Evolutionary conservation across 2,888 invertebrate genomes (phyloP).

Genomic region (Drosophila mayaguana): DNA sequence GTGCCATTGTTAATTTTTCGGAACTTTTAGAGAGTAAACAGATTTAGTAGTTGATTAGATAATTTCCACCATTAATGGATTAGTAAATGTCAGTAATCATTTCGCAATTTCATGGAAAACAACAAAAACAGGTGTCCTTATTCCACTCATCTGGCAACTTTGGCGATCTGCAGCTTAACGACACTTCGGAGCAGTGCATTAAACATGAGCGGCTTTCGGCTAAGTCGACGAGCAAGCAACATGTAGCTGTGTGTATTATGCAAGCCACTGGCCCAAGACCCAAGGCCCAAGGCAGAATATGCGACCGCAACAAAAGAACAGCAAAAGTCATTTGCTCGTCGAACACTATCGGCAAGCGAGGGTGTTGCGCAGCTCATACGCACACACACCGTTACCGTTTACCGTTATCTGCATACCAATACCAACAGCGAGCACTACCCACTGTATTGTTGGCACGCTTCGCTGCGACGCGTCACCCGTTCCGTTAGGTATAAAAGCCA

Average conservation of each 20-base stretch:
- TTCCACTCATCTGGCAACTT: not conserved
- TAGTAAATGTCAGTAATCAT: slow-evolving; percentile 11
- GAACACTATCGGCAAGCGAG: slow-evolving; percentile 13
- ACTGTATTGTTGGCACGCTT: slow-evolving; percentile 21
- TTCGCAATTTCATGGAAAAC: slow-evolving; percentile 22
- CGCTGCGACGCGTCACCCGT: slow-evolving; percentile 40
- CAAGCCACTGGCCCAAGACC: slow-evolving; percentile 26
- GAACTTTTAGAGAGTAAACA: slow-evolving; percentile 19
- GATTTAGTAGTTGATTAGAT: slow-evolving; percentile 14
- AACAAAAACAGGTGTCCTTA: not conserved
- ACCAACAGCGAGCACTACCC: slow-evolving; percentile 1
- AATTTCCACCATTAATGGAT: slow-evolving; percentile 39
- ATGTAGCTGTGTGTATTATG: slow-evolving; percentile 36
- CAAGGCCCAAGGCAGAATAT: slow-evolving; percentile 28
- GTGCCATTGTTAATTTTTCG: slow-evolving; percentile 15
- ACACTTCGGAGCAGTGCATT: slow-evolving; percentile 28
- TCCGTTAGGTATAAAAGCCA: slow-evolving; percentile 71
- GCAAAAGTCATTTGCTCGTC: slow-evolving; percentile 19
- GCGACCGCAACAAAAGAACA: slow-evolving; percentile 32
- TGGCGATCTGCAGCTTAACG: slow-evolving; percentile 28
- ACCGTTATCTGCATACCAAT: slow-evolving; percentile 46
- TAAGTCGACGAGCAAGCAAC: slow-evolving; percentile 36
- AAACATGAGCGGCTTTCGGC: slow-evolving; percentile 18
- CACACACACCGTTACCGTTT: slow-evolving; percentile 25
- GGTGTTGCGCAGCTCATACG: slow-evolving; percentile 28